Evolutionary conservation across 2,797 vertebrate genomes (phyloP).

Genomic region (Podarcis lilfordi): DNA sequence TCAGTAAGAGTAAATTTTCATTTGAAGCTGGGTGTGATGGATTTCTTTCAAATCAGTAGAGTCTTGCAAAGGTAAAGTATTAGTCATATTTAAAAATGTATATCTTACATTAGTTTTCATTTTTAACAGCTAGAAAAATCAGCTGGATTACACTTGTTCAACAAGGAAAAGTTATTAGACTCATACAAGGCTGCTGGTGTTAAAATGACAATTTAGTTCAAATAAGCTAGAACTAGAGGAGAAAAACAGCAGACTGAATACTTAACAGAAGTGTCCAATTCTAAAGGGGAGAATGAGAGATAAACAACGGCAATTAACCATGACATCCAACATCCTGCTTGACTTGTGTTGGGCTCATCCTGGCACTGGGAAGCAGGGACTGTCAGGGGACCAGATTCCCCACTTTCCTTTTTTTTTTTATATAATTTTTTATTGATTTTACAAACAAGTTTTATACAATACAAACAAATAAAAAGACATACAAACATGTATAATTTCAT

Average conservation of each 20-base stretch:
- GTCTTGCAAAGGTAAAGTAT: not conserved
- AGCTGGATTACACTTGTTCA: not conserved
- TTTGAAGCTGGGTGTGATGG: not conserved
- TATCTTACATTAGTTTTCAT: slow-evolving; percentile 15
- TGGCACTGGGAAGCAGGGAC: no score
- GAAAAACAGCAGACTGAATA: not conserved
- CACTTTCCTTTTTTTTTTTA: no score
- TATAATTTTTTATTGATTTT: no score
- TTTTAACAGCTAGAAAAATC: slow-evolving; percentile 26
- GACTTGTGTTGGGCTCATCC: no score
- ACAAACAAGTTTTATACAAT: no score
- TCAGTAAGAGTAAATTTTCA: not conserved
- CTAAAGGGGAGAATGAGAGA: no score
- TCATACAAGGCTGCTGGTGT: not conserved
- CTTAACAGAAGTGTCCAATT: not conserved
- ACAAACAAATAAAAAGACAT: no score
- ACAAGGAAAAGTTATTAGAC: not conserved
- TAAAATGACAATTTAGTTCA: slow-evolving; percentile 27
- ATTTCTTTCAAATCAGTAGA: not conserved
- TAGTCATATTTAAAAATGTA: slow-evolving; percentile 11
- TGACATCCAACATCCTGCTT: no score
- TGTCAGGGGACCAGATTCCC: no score
- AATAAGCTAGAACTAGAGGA: not conserved
- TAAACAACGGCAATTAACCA: no score
- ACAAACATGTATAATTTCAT: no score